Evolutionary conservation across 1,140 invertebrate genomes (phyloP).

Genomic region (Diuraphis noxia): DNA sequence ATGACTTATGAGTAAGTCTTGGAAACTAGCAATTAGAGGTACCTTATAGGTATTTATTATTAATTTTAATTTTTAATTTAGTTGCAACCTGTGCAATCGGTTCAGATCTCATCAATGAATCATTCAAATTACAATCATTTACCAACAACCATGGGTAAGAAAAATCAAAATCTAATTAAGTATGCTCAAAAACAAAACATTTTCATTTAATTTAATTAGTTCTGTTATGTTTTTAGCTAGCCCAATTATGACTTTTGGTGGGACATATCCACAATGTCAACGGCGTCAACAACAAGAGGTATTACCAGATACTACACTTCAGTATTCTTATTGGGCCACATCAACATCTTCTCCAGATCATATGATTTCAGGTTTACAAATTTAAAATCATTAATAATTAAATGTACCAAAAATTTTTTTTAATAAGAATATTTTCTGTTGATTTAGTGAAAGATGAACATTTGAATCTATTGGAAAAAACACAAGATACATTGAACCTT

Average conservation of each 20-base stretch:
- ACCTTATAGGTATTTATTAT: neutral
- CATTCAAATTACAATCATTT: conserved; percentile 61
- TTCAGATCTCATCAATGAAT: conserved; percentile 63
- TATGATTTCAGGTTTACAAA: conserved; percentile 11
- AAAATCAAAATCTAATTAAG: neutral
- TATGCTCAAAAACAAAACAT: neutral
- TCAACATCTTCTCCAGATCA: conserved; percentile 51
- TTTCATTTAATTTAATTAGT: neutral
- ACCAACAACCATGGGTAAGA: conserved; percentile 56
- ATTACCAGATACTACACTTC: conserved; percentile 52
- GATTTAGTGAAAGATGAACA: conserved; percentile 44
- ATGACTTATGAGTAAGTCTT: too few relatives aligned
- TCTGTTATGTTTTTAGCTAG: conserved; percentile 9
- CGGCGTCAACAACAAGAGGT: conserved; percentile 42
- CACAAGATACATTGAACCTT: conserved; percentile 38
- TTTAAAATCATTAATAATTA: neutral
- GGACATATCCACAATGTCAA: conserved; percentile 40
- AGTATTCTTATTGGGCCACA: conserved; percentile 54
- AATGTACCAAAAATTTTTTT: neutral
- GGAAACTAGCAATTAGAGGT: too few relatives aligned
- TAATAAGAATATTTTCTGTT: neutral
- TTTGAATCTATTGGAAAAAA: conserved; percentile 40
- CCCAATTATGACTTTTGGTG: conserved; percentile 27
- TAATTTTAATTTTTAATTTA: conserved; percentile 55
- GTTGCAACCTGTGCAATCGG: conserved; percentile 62